phyloP scores from a whole-genome alignment of 2,113 vertebrate species.

The Nothocercus nigrocapillus region DNA sequence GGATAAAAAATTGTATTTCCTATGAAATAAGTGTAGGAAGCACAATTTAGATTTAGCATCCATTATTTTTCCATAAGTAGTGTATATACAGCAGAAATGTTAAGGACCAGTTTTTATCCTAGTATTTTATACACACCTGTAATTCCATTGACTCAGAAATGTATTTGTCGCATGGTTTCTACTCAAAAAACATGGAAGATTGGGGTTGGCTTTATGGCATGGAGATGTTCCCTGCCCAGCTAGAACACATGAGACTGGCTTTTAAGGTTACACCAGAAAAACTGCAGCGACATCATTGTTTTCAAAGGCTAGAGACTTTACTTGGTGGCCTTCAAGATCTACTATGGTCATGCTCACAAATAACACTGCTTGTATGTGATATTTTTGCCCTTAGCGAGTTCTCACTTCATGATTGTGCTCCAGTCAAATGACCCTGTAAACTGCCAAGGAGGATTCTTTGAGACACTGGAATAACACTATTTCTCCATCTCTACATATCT shows the following conservation, averaged over 20 bases:
- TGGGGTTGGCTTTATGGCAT: neutral
- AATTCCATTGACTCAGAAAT: neutral
- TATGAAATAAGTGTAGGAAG: constrained; percentile 56
- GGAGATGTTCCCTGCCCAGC: neutral
- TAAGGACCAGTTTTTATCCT: neutral
- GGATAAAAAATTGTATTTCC: constrained; percentile 69
- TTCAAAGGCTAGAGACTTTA: neutral
- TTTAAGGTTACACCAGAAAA: neutral
- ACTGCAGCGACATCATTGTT: neutral
- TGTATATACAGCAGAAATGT: neutral
- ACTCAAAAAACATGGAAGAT: neutral
- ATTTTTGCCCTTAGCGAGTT: neutral
- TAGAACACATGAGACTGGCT: neutral
- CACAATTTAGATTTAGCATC: constrained; percentile 26
- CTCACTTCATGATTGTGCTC: neutral
- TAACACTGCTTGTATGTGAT: neutral
- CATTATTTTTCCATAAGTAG: neutral
- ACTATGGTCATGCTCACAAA: neutral
- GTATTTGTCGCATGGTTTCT: neutral
- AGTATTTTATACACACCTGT: neutral
- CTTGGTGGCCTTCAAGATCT: neutral
- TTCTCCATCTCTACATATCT: neutral
- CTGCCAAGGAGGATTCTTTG: neutral
- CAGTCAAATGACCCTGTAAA: neutral
- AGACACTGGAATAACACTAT: neutral